A percentile compares a stretch with the other conserved stretches of the same genome.
Evolutionary conservation across 2,113 vertebrate genomes (phyloP).

Genomic region (Indicator indicator): DNA sequence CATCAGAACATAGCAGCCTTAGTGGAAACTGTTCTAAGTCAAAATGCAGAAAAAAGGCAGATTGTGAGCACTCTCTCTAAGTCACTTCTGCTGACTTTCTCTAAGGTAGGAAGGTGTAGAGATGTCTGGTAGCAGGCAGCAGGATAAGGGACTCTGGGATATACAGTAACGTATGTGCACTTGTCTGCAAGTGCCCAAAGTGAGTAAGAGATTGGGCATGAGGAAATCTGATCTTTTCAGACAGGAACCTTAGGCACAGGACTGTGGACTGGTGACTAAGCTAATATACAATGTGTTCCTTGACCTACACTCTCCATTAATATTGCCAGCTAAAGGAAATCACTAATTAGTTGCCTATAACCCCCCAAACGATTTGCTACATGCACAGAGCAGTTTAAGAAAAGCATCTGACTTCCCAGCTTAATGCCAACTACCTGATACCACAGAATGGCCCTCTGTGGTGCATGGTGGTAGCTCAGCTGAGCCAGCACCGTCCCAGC

Average conservation of each 20-base stretch:
- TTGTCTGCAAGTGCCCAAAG: neutral
- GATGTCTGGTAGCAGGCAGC: neutral
- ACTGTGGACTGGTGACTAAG: neutral
- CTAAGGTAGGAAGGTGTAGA: neutral
- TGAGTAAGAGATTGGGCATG: neutral
- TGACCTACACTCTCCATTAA: neutral
- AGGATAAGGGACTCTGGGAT: neutral
- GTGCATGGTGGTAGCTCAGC: neutral
- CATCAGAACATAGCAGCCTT: neutral
- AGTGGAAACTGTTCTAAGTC: neutral
- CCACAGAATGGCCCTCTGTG: neutral
- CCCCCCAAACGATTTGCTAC: neutral
- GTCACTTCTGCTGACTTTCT: neutral
- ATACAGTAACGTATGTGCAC: neutral
- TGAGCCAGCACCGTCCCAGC: neutral
- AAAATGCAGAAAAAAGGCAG: neutral
- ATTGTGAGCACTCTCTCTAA: neutral
- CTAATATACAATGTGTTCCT: neutral
- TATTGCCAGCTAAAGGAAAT: neutral
- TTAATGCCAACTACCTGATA: neutral
- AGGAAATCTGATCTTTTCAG: neutral
- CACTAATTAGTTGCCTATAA: neutral
- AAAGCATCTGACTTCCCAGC: neutral
- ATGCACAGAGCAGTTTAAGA: neutral
- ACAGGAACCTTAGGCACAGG: neutral